Percentiles rank a stretch among this genome's conserved stretches.
These are phyloP conservation scores for Holacanthus passer DNA, from an alignment of 2,113 vertebrate genomes.

Conservation along the genomic window DNA sequence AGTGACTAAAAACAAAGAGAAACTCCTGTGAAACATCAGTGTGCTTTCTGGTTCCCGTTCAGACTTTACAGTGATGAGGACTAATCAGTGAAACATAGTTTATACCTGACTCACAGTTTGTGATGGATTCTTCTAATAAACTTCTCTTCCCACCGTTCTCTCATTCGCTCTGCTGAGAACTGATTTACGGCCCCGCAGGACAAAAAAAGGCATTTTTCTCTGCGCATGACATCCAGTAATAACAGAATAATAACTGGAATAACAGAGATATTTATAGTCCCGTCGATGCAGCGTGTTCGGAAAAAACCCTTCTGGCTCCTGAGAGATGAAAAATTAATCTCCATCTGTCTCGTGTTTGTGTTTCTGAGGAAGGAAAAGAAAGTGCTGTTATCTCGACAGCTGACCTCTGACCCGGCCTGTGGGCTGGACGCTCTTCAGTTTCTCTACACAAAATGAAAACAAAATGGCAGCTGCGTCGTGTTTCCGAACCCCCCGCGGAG, in stretches of 20 bases:
- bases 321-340: slow-evolving; percentile 7
- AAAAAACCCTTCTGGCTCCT: slow-evolving; percentile 16
- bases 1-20: not conserved
- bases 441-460: slow-evolving; percentile 37
- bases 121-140: not conserved
- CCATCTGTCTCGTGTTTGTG: slow-evolving; percentile 27
- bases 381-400: slow-evolving; percentile 11
- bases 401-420: slow-evolving; percentile 38
- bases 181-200: not conserved
- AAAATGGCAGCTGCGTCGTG: slow-evolving; percentile 52
- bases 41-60: not conserved
- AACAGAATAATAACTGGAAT: slow-evolving; percentile 23
- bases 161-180: slow-evolving; percentile 15
- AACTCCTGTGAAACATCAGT: not conserved
- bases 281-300: slow-evolving; percentile 7
- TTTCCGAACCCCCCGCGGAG: slow-evolving; percentile 26
- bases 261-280: slow-evolving; percentile 23
- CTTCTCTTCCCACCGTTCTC: slow-evolving; percentile 28
- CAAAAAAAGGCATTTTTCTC: not conserved
- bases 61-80: not conserved
- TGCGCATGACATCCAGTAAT: not conserved
- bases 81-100: not conserved
- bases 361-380: not conserved
- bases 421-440: slow-evolving; percentile 1
- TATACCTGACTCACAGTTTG: not conserved